These are phyloP conservation scores for Cebus imitator DNA, from an alignment of 2,113 vertebrate genomes.

Conservation along the genomic window DNA sequence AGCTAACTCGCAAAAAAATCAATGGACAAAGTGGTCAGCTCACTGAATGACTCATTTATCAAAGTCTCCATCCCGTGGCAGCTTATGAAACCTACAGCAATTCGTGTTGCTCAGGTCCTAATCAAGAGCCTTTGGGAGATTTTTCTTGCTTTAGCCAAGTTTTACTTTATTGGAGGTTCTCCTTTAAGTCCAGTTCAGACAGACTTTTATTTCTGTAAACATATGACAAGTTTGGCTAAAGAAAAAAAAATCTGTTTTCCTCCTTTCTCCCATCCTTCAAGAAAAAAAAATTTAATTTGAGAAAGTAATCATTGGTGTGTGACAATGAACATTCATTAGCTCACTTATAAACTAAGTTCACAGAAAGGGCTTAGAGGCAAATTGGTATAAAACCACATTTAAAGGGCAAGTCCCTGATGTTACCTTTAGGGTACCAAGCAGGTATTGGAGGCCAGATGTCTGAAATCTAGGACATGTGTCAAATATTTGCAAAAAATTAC, in stretches of 20 bases:
- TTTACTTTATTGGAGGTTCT: background rate
- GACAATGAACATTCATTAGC: background rate
- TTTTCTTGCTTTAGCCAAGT: background rate
- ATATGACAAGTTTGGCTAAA: background rate
- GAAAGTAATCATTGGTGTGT: background rate
- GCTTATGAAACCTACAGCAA: background rate
- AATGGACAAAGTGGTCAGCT: background rate
- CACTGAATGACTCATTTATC: background rate
- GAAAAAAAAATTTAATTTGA: background rate
- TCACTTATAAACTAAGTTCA: background rate
- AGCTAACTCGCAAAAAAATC: background rate
- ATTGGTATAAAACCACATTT: background rate
- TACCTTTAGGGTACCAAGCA: background rate
- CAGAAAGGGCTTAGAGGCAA: background rate
- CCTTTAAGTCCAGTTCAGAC: background rate
- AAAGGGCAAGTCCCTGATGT: background rate
- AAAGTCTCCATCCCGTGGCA: background rate
- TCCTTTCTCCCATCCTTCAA: too few relatives aligned
- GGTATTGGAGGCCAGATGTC: background rate
- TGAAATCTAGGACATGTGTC: background rate
- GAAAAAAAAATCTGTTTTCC: background rate
- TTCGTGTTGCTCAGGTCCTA: background rate
- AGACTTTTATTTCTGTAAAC: background rate
- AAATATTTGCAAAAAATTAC: background rate
- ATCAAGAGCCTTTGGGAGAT: background rate